Base-by-base conservation (phyloP, 1,140 invertebrate species). In the Cotesia glomerata region DNA sequence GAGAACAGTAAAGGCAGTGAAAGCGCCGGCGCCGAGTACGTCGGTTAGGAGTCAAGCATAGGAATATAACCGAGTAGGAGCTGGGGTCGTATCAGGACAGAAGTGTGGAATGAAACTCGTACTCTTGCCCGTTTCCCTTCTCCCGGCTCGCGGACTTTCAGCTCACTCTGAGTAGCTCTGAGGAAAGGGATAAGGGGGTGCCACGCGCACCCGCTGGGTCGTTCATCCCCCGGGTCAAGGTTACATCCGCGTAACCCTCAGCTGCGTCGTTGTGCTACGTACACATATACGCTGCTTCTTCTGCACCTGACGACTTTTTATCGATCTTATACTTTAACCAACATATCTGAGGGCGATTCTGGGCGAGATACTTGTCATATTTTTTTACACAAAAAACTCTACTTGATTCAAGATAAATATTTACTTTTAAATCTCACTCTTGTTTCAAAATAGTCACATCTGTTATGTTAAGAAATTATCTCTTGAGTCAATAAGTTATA, bases 211-310 rank as follows among this genome's bases (percentile, higher is more conserved):
- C 52, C 59, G 64, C 77, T 77, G 82, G 84, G 83, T 85, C 83
- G 83, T 84, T 85, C 82, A 82, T 85, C 56, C 81, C 84, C 79
- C 81, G 82, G 85, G 85, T 86, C 85, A 86, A 86, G 85, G 85
- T 86, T 86, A 84, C 79, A 75, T 77, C 76, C 74, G 77, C 78
- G 78, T 75, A 75, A 66, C 63, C 71, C 77, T 49, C 26, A 34
- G 35, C 62, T 72, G 65, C 56, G 61, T 59, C 67, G 64, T 70
- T 61, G 71, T 49, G 8, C 26, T 61, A 45, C 39, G 52, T 39
- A 52, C 52, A 56, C 49, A 11, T 54, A 52, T 63, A 56, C 49
- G 5, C 63, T 59, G 9, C 58, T 58, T 26, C 11, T 61, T 52
- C 59, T 54, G 58, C 59, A 65, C 32, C 34, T 39, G 14, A 26